A percentile compares a stretch with the other conserved stretches of the same genome.
These are phyloP conservation scores for Amphiprion ocellaris DNA, from an alignment of 2,113 vertebrate species.

Conservation along the genomic window DNA sequence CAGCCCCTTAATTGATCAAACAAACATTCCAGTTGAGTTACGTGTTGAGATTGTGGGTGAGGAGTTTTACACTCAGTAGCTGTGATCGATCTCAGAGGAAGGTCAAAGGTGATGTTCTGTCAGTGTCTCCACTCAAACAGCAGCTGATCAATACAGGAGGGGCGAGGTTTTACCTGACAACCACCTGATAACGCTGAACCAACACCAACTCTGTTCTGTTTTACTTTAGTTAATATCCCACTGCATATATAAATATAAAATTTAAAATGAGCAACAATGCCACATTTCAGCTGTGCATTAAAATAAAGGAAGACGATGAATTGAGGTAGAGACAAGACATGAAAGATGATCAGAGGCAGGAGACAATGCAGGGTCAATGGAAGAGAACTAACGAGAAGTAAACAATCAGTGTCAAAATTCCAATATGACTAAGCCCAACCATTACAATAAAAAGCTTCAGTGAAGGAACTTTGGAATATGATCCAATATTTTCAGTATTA, in stretches of 20 bases:
- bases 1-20: conserved; percentile 22
- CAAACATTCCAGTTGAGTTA: conserved; percentile 40
- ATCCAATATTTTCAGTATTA: too few relatives aligned
- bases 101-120: conserved; percentile 61
- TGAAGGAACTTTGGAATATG: too few relatives aligned
- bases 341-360: too few relatives aligned
- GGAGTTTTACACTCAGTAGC: conserved; percentile 23
- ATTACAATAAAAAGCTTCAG: too few relatives aligned
- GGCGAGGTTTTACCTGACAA: conserved; percentile 16
- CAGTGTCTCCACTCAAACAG: conserved; percentile 55
- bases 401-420: too few relatives aligned
- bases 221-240: not conserved
- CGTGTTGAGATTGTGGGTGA: not conserved
- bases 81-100: conserved; percentile 25
- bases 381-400: too few relatives aligned
- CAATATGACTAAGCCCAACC: too few relatives aligned
- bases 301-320: not conserved
- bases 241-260: not conserved
- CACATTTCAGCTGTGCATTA: not conserved
- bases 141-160: conserved; percentile 58
- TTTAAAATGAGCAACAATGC: not conserved
- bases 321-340: too few relatives aligned
- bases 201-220: not conserved
- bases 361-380: too few relatives aligned
- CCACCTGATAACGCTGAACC: conserved; percentile 27